Evolutionary conservation across 1,140 invertebrate genomes (phyloP), one percentile per base, ranked within the genome.

Genomic region (Homalodisca vitripennis): DNA sequence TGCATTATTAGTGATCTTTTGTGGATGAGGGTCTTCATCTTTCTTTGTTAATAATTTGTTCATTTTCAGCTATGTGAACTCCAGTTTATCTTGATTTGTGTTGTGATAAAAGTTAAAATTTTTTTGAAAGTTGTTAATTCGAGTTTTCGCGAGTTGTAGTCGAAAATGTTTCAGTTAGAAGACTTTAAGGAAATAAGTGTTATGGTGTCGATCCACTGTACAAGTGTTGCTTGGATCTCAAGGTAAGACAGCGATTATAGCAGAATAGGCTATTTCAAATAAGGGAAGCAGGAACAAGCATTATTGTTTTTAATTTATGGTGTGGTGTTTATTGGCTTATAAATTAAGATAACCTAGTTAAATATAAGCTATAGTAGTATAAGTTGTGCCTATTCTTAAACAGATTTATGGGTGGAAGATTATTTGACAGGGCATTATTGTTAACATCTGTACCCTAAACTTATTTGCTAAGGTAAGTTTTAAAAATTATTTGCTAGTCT

Each of bases 91-190:
- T 60, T 57, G 32, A 27, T 68, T 46, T 62, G 67, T 60, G 67
- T 68, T 68, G 67, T 68, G 67, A 51, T 65, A 55, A 34, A 68
- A 68, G 55, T 46, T 68, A 60, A 60, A 62, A 55, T 31, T 68
- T 68, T 34, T 47, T 53, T 67, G n/a, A 55, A 68, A 68, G 51
- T 68, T 57, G 34, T 41, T 55, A 6, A 27, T 55, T 31, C 32
- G 27, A 34, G 57, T 53, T 68, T 60, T 31, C 67, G 67, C 55
- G 67, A 66, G 63, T 66, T 62, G 53, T 62, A 62, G 31, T 68
- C 34, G 51, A 34, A 68, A 60, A 68, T 68, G 67, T 68, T 68
- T 34, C 67, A 41, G 53, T 62, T 68, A 60, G 48, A 60, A 68
- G 67, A 68, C 67, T 34, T 51, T 67, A 63, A 29, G 63, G 63